These are phyloP conservation scores for Gastracanthus pulcherrimus DNA, from an alignment of 2,888 invertebrate genomes.

Conservation along the genomic window DNA sequence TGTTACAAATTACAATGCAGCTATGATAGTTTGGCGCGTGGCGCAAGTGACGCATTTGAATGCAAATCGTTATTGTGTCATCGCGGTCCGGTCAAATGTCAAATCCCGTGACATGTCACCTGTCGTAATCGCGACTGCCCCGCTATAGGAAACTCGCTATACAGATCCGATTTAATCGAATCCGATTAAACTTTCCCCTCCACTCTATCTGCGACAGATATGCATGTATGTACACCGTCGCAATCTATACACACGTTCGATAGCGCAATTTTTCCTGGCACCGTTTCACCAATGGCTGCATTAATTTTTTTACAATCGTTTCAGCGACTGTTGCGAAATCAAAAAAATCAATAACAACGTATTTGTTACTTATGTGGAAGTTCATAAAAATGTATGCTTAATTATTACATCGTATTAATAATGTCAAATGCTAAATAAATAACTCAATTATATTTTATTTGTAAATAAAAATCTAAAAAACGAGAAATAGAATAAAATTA, in stretches of 20 bases:
- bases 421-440: no score
- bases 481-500: no score
- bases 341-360: neutral
- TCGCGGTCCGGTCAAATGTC: slow-evolving; percentile 58
- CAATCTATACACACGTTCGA: neutral
- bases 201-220: neutral
- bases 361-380: neutral
- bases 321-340: neutral
- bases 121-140: slow-evolving; percentile 47
- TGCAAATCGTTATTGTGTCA: slow-evolving; percentile 61
- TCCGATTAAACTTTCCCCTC: neutral
- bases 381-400: no score
- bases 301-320: neutral
- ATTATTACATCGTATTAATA: no score
- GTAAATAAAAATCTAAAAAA: no score
- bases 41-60: slow-evolving; percentile 52
- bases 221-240: neutral
- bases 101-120: slow-evolving; percentile 57
- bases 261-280: neutral
- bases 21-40: neutral
- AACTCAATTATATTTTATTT: no score
- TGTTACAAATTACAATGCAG: slow-evolving; percentile 7
- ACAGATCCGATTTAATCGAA: slow-evolving; percentile 20
- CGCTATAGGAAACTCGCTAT: no score
- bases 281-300: neutral